Percentiles rank a stretch among this genome's conserved stretches.
Conservation (phyloP, 1,140 invertebrate species). For the Bursaphelenchus mucronatus region DNA sequence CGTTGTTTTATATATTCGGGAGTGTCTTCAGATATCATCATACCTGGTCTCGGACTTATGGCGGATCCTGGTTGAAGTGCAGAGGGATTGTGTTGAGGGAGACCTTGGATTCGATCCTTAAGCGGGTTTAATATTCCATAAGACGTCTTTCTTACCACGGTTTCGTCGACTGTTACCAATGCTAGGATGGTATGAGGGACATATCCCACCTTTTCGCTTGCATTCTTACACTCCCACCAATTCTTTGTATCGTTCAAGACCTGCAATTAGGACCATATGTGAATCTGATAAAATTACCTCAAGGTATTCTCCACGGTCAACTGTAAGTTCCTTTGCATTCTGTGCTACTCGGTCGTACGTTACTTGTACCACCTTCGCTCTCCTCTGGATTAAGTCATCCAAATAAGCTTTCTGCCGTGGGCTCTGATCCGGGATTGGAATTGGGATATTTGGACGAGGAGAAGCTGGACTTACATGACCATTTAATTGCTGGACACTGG, state of each 20-base stretch:
- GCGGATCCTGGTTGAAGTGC: slow-evolving; percentile 22
- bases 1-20: slow-evolving; percentile 66
- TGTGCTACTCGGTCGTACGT: slow-evolving; percentile 91
- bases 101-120: slow-evolving; percentile 15
- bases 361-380: slow-evolving; percentile 70
- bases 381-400: slow-evolving; percentile 39
- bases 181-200: slow-evolving; percentile 78
- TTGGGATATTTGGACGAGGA: slow-evolving; percentile 11
- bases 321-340: slow-evolving; percentile 94
- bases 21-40: slow-evolving; percentile 50
- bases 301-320: slow-evolving; percentile 86
- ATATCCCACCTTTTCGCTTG: slow-evolving; percentile 66
- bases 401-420: slow-evolving; percentile 47
- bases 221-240: slow-evolving; percentile 95
- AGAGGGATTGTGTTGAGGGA: slow-evolving; percentile 26
- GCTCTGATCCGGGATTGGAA: slow-evolving; percentile 41
- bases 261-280: slow-evolving; percentile 63
- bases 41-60: slow-evolving; percentile 48
- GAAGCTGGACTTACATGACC: slow-evolving; percentile 23
- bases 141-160: too few species aligned
- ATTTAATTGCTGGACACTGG: slow-evolving; percentile 30
- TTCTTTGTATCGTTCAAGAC: slow-evolving; percentile 88
- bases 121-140: background rate
- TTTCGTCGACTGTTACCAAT: background rate
- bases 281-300: slow-evolving; percentile 68